Conservation (phyloP, 2,888 invertebrate species). For the Merodon equestris region DNA sequence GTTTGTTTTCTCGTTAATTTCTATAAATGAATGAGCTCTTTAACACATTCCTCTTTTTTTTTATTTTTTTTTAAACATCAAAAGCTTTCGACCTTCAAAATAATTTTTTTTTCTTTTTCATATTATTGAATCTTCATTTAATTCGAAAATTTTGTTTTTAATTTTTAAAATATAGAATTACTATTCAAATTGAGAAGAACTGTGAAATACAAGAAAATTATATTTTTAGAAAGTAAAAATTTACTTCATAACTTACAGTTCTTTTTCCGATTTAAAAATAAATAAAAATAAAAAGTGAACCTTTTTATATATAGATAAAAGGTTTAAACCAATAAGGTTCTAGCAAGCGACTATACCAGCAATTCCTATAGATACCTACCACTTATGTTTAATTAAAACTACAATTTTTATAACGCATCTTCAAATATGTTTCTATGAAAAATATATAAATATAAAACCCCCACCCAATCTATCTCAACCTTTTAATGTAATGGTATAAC, state of each 20-base stretch:
- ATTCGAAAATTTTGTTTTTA: slow-evolving; percentile 21
- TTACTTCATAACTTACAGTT: slow-evolving; percentile 68
- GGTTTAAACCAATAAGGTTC: too few species aligned
- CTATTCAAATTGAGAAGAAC: slow-evolving; percentile 45
- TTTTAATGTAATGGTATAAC: too few species aligned
- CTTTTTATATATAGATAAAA: too few species aligned
- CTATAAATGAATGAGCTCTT: neutral
- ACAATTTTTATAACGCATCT: too few species aligned
- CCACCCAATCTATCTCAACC: too few species aligned
- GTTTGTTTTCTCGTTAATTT: too few species aligned
- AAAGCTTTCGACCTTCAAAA: slow-evolving; percentile 66
- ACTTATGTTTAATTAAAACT: too few species aligned
- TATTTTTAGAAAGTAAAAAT: slow-evolving; percentile 39
- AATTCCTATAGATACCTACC: too few species aligned
- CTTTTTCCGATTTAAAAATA: slow-evolving; percentile 54
- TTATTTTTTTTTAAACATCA: slow-evolving; percentile 45
- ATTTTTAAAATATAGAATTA: slow-evolving; percentile 1
- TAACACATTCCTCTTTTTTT: neutral
- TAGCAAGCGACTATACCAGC: too few species aligned
- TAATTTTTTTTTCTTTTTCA: slow-evolving; percentile 1
- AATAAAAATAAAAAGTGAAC: neutral
- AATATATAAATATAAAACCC: too few species aligned
- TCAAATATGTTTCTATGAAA: too few species aligned
- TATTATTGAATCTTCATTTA: slow-evolving; percentile 16
- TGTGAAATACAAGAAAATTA: slow-evolving; percentile 41